Base-by-base conservation (phyloP, 2,113 vertebrate species). In the Tyto alba region DNA sequence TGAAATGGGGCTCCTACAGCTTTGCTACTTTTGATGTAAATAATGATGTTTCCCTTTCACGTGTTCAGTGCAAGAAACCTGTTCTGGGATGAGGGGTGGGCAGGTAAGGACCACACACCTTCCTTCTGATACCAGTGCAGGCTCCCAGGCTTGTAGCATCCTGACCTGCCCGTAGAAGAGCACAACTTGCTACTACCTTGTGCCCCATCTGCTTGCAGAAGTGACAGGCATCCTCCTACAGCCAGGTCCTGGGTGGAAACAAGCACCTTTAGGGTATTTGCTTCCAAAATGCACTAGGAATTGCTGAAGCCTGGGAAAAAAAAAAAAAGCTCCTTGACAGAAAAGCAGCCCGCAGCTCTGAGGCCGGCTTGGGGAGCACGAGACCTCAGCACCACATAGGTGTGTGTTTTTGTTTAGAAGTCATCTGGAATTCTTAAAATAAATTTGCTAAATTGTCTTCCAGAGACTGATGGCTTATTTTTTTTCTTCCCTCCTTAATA, bases 391-490 rank as follows among this genome's bases (percentile, higher is more conserved):
- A 0, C 74, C 55, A 60, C 3, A 5, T 47, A 81, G 90, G 74
- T 85, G 87, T 92, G 75, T 74, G 97, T 91, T 62, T 91, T 74
- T 77, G 67, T 97, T 96, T 94, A 95, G 91, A 95, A 91, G 59
- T 84, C 86, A 87, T 92, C 77, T 95, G 83, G 93, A 95, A 91
- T 81, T 92, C 90, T 95, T 95, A 96, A 96, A 97, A 97, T 96
- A 95, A 95, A 84, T 86, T 69, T 34, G 60, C 75, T 94, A 95
- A 95, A 95, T 88, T 80, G 78, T 91, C 96, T 96, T 94, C 88
- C 92, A 96, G 93, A 96, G 90, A 94, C 88, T 81, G 92, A 95
- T 95, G 91, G 63, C 53, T 88, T 79, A 63, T 36, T 41, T 59
- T 34, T 43, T 53, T 27, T 8, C 17, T 22, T 3, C 75, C 67